Evolutionary conservation across 1,140 invertebrate genomes (phyloP).

Genomic region (Caenorhabditis tropicalis): DNA sequence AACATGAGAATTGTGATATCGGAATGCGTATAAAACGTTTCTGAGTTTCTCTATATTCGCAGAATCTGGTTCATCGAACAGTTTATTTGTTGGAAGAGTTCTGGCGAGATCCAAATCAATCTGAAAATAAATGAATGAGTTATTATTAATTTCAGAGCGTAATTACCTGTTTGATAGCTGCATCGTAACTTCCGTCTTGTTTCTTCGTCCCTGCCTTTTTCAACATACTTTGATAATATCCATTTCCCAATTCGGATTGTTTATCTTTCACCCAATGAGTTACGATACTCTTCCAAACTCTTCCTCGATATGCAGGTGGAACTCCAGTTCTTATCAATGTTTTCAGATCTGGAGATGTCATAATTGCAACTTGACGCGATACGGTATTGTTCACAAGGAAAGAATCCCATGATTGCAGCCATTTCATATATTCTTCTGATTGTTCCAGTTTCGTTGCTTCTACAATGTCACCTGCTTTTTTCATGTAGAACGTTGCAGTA

Average conservation of each 20-base stretch:
- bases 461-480: constrained; percentile 52
- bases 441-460: constrained; percentile 55
- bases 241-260: constrained; percentile 54
- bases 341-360: constrained; percentile 53
- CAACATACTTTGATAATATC: constrained; percentile 56
- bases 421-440: constrained; percentile 58
- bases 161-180: constrained; percentile 56
- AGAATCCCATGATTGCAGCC: constrained; percentile 58
- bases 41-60: constrained; percentile 54
- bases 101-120: constrained; percentile 58
- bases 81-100: constrained; percentile 60
- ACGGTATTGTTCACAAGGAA: constrained; percentile 58
- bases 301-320: constrained; percentile 52
- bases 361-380: neutral
- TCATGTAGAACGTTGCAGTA: constrained; percentile 53
- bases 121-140: constrained; percentile 44
- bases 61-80: constrained; percentile 56
- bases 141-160: neutral
- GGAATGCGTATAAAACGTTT: constrained; percentile 57
- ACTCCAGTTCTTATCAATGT: constrained; percentile 57
- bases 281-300: constrained; percentile 60
- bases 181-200: constrained; percentile 53
- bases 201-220: constrained; percentile 55
- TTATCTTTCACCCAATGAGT: constrained; percentile 50
- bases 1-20: constrained; percentile 57